phyloP scores from a whole-genome alignment of 2,113 vertebrate species.

The Verasper variegatus region DNA sequence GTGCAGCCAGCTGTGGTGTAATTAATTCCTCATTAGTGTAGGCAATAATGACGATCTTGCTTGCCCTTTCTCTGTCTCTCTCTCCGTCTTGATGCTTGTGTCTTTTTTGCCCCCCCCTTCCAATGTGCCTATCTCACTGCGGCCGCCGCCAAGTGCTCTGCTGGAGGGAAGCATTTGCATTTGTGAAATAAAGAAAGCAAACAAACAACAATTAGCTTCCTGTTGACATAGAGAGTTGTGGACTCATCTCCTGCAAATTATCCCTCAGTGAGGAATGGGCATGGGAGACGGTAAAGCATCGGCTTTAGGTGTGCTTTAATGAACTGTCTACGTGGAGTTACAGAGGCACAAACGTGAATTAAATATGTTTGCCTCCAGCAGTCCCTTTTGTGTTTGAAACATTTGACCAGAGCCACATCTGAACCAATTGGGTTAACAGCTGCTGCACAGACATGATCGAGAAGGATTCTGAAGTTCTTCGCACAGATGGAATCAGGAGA shows the following conservation, averaged over 20 bases:
- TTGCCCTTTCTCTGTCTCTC: constrained; percentile 28
- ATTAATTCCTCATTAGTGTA: constrained; percentile 77
- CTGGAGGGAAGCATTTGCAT: constrained; percentile 41
- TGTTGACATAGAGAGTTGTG: constrained; percentile 67
- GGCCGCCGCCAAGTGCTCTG: constrained; percentile 24
- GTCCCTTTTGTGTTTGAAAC: background rate
- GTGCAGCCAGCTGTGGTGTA: constrained; percentile 63
- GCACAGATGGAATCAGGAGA: no score
- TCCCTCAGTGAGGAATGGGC: constrained; percentile 49
- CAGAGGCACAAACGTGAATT: background rate
- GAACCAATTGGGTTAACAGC: no score
- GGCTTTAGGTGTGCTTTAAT: constrained; percentile 60
- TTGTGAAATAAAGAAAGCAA: constrained; percentile 34
- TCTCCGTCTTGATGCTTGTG: constrained; percentile 3
- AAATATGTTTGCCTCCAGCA: background rate
- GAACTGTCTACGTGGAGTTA: constrained; percentile 34
- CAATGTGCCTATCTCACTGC: background rate
- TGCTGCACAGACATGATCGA: no score
- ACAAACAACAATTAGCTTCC: constrained; percentile 78
- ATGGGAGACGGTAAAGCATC: constrained; percentile 9
- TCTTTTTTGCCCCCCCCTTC: background rate
- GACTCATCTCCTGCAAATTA: constrained; percentile 69
- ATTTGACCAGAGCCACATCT: background rate
- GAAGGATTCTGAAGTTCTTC: no score
- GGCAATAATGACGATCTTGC: constrained; percentile 64